Evolutionary conservation across 2,113 vertebrate species (phyloP).

Genomic region (Cromileptes altivelis): DNA sequence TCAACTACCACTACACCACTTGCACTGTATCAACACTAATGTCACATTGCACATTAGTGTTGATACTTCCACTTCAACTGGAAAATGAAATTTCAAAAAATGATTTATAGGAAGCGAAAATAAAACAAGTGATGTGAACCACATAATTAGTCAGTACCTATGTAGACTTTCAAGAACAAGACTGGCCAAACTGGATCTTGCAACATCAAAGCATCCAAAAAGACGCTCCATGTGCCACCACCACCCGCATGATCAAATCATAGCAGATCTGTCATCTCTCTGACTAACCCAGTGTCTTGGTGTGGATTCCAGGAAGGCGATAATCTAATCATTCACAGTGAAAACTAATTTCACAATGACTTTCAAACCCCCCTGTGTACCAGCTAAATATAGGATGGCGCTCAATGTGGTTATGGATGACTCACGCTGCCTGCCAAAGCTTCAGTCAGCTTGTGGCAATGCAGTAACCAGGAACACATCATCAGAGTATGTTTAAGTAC

Average conservation of each 20-base stretch:
- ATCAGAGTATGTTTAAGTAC: background rate
- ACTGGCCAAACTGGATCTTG: background rate
- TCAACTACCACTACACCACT: too few relatives aligned
- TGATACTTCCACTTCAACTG: background rate
- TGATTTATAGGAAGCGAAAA: background rate
- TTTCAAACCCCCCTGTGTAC: slow-evolving; percentile 18
- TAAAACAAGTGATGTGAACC: background rate
- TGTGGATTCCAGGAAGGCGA: slow-evolving; percentile 45
- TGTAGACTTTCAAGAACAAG: background rate
- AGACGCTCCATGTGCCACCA: background rate
- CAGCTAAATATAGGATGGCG: slow-evolving; percentile 61
- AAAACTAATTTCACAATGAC: slow-evolving; percentile 62
- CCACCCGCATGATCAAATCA: background rate
- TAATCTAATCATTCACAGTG: slow-evolving; percentile 52
- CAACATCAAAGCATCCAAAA: slow-evolving; percentile 11
- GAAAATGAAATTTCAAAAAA: background rate
- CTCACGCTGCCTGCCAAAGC: slow-evolving; percentile 53
- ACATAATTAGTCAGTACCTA: background rate
- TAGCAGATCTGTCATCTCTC: slow-evolving; percentile 2
- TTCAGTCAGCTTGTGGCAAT: slow-evolving; percentile 41
- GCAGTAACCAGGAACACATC: slow-evolving; percentile 32
- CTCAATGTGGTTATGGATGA: slow-evolving; percentile 58
- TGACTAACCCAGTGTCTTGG: slow-evolving; percentile 18
- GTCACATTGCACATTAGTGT: too few relatives aligned
- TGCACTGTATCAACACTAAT: too few relatives aligned